Evolutionary conservation across 2,888 invertebrate genomes (phyloP).

Genomic region (Cryptus viduatorius): DNA sequence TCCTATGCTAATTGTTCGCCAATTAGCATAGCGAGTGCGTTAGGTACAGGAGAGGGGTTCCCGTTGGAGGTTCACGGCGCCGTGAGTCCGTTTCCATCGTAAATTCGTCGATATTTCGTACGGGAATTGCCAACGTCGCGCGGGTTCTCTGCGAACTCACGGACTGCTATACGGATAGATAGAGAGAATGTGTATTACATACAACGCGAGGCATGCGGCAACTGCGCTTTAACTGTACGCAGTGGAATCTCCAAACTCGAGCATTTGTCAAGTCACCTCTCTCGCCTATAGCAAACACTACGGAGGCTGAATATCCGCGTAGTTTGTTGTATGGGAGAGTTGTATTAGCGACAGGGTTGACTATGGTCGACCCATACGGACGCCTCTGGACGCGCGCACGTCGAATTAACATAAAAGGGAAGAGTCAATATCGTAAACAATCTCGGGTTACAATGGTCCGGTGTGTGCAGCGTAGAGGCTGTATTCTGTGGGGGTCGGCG

Average conservation of each 20-base stretch:
- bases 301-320: background rate
- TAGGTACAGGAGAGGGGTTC: constrained; percentile 70
- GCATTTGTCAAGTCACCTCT: constrained; percentile 43
- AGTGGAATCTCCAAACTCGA: constrained; percentile 51
- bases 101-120: constrained; percentile 83
- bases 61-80: constrained; percentile 64
- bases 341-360: constrained; percentile 25
- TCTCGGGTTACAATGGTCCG: constrained; percentile 69
- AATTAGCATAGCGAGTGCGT: constrained; percentile 83
- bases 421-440: constrained; percentile 84
- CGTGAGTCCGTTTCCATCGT: constrained; percentile 82
- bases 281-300: constrained; percentile 5
- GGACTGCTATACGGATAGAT: too few relatives aligned
- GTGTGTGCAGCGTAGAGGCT: constrained; percentile 30
- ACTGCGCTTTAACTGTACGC: constrained; percentile 8
- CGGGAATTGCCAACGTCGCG: constrained; percentile 61
- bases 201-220: constrained; percentile 31
- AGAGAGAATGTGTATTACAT: constrained; percentile 8
- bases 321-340: background rate
- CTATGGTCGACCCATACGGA: constrained; percentile 51
- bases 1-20: constrained; percentile 83
- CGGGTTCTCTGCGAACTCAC: constrained; percentile 30
- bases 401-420: constrained; percentile 81
- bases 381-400: constrained; percentile 53
- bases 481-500: constrained; percentile 44